phyloP scores from a whole-genome alignment of 2,888 invertebrate species.

The Alloscopus bannaensis region DNA sequence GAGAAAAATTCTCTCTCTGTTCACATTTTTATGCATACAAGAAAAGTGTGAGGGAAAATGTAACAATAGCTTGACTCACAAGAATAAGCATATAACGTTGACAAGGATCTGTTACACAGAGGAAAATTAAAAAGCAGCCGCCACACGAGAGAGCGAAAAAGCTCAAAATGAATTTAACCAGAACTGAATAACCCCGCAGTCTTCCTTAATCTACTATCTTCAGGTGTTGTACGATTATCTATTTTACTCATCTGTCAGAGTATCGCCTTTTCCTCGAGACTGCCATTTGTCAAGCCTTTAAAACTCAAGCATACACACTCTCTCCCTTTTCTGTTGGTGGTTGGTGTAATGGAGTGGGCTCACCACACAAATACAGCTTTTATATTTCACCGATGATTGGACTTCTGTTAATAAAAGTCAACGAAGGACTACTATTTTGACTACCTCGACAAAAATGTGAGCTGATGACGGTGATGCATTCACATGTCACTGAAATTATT shows the following conservation, averaged over 20 bases:
- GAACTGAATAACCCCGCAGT: slow-evolving; percentile 20
- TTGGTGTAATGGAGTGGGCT: not conserved
- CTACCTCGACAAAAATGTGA: no score
- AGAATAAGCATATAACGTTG: slow-evolving; percentile 11
- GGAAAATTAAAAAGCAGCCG: slow-evolving; percentile 59
- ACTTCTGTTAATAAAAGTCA: slow-evolving; percentile 5
- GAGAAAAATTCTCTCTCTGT: no score
- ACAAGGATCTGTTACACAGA: slow-evolving; percentile 51
- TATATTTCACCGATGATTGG: slow-evolving; percentile 36
- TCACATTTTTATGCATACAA: no score
- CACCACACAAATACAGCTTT: slow-evolving; percentile 15
- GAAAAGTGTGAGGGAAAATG: slow-evolving; percentile 34
- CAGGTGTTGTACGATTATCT: slow-evolving; percentile 63
- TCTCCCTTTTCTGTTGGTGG: no score
- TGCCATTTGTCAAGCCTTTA: slow-evolving; percentile 73
- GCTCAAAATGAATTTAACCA: slow-evolving; percentile 15
- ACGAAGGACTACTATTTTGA: no score
- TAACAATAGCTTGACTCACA: slow-evolving; percentile 30
- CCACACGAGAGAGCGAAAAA: no score
- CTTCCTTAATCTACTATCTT: slow-evolving; percentile 58
- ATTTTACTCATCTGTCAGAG: slow-evolving; percentile 66
- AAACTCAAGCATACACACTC: no score
- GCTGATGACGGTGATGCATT: no score
- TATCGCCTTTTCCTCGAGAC: slow-evolving; percentile 55
- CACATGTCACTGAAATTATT: no score